Percentiles rank a stretch among this genome's conserved stretches.
Conservation (phyloP, 2,797 vertebrate genomes). For the Poecilia picta region DNA sequence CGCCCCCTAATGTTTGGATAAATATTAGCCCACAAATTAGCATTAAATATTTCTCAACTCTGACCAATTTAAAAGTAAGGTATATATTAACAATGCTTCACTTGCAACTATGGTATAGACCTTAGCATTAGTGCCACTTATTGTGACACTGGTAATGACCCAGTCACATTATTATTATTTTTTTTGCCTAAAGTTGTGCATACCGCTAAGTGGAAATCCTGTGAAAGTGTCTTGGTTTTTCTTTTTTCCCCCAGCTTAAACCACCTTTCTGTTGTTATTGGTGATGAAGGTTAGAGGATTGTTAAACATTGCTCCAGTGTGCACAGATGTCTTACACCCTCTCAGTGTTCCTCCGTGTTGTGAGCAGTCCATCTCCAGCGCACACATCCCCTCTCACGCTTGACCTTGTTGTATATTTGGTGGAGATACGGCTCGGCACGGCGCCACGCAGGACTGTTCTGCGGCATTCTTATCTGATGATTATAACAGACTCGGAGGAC, state of each 20-base stretch:
- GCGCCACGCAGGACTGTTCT: constrained; percentile 40
- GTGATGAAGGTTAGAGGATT: not conserved
- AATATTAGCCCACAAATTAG: not conserved
- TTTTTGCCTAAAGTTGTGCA: not conserved
- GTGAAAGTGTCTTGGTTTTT: not conserved
- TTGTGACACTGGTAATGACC: not conserved
- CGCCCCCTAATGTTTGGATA: not conserved
- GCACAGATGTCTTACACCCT: constrained; percentile 20
- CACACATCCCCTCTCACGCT: constrained; percentile 24
- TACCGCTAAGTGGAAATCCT: not conserved
- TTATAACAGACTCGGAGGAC: constrained; percentile 57
- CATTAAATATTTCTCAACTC: not conserved
- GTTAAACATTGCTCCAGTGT: constrained; percentile 40
- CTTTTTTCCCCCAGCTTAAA: not conserved
- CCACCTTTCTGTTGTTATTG: not conserved
- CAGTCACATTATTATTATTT: too few species aligned
- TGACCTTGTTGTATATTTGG: constrained; percentile 42
- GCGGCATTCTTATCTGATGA: constrained; percentile 65
- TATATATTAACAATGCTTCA: not conserved
- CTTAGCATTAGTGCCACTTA: not conserved
- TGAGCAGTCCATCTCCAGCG: not conserved
- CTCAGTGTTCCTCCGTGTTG: not conserved
- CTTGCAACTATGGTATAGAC: not conserved
- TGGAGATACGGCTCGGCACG: constrained; percentile 47
- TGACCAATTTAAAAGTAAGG: not conserved